Evolutionary conservation across 2,113 vertebrate species (phyloP).

Genomic region (Eupsittula cactorum): DNA sequence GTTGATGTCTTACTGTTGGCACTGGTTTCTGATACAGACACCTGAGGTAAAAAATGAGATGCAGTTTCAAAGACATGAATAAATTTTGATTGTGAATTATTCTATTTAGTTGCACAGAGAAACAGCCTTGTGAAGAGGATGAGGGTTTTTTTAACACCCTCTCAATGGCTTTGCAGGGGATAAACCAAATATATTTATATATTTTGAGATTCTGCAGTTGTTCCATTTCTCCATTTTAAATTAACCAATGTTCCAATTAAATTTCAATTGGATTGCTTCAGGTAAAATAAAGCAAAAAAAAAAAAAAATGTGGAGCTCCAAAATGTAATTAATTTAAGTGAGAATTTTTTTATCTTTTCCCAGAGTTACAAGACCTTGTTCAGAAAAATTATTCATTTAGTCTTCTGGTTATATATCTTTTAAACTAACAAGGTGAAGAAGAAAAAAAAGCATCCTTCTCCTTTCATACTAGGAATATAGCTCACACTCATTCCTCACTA

Average conservation of each 20-base stretch:
- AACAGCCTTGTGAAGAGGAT: not conserved
- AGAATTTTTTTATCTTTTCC: not conserved
- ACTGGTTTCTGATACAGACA: not conserved
- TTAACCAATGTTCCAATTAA: slow-evolving; percentile 7
- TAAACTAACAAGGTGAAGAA: not conserved
- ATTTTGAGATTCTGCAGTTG: not conserved
- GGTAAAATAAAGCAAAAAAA: not conserved
- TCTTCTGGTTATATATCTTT: slow-evolving; percentile 3
- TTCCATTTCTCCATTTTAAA: slow-evolving; percentile 23
- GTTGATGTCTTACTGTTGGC: not conserved
- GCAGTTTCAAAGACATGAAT: slow-evolving; percentile 42
- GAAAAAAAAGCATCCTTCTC: not conserved
- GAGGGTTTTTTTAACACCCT: not conserved
- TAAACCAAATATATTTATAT: not conserved
- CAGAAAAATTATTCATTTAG: slow-evolving; percentile 18
- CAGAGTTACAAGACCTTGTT: not conserved
- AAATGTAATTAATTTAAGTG: slow-evolving; percentile 39
- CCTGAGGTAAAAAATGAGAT: slow-evolving; percentile 56
- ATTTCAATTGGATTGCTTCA: not conserved
- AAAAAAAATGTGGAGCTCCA: not conserved
- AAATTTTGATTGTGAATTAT: slow-evolving; percentile 28
- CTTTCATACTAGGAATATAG: not conserved
- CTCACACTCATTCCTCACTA: not conserved
- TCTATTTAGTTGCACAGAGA: not conserved
- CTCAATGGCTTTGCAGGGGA: not conserved